Percentiles rank a stretch among this genome's conserved stretches.
Conservation (phyloP, 1,140 invertebrate species). For the Conus ventricosus region DNA sequence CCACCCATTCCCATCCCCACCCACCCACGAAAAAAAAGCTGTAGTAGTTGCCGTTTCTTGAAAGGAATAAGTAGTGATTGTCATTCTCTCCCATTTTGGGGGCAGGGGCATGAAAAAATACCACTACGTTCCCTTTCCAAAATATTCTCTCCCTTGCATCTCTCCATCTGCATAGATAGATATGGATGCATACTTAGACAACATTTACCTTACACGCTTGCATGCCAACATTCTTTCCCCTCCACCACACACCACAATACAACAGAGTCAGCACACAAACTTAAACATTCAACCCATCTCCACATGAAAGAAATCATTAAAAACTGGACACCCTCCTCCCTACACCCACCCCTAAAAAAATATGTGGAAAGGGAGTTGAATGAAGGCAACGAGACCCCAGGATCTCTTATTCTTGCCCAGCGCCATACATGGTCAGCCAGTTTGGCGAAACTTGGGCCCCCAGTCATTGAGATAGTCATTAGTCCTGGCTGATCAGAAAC, state of each 20-base stretch:
- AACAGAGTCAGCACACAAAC: not conserved
- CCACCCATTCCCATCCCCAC: not conserved
- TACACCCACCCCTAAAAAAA: not conserved
- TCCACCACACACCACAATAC: not conserved
- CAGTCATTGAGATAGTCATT: conserved; percentile 96
- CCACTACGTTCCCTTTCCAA: too few relatives aligned
- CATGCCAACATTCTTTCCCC: not conserved
- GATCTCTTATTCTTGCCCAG: conserved; percentile 41
- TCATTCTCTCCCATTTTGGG: not conserved
- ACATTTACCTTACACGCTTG: not conserved
- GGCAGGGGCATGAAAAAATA: not conserved
- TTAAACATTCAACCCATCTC: not conserved
- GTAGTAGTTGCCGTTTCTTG: not conserved
- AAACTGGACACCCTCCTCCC: not conserved
- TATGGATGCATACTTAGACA: not conserved
- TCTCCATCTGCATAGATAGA: not conserved
- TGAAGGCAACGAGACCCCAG: not conserved
- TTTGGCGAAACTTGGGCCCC: conserved; percentile 97
- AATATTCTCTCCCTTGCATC: too few relatives aligned
- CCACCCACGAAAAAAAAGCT: not conserved
- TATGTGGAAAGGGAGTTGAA: too few relatives aligned
- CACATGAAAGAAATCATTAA: not conserved
- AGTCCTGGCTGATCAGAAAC: conserved; percentile 94
- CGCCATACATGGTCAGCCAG: conserved; percentile 95
- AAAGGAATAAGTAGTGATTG: too few relatives aligned